These are phyloP conservation scores for Amiota minor DNA, from an alignment of 2,888 invertebrate species.

Conservation along the genomic window DNA sequence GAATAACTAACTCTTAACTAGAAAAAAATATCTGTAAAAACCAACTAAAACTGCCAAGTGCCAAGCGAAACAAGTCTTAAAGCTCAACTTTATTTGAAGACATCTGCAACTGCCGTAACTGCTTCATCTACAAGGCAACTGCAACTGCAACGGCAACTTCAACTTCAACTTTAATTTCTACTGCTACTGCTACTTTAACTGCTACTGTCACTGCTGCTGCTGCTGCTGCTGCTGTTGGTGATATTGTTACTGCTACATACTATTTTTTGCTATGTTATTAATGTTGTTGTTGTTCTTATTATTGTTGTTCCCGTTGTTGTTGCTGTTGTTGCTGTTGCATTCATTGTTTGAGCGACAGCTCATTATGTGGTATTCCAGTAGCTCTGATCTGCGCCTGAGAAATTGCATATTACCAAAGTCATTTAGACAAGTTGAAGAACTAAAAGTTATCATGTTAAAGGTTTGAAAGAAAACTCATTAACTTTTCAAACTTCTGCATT, in stretches of 20 bases:
- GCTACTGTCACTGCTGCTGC: constrained; percentile 36
- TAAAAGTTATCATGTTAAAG: too few species aligned
- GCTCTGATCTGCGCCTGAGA: constrained; percentile 62
- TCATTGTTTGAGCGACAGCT: constrained; percentile 37
- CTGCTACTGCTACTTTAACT: constrained; percentile 19
- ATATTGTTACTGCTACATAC: neutral
- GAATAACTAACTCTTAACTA: too few species aligned
- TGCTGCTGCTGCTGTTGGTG: neutral
- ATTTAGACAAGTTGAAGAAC: neutral
- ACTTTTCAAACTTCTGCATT: too few species aligned
- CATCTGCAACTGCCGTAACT: too few species aligned
- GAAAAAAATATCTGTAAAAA: too few species aligned
- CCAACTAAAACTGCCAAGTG: too few species aligned
- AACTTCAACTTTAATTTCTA: neutral
- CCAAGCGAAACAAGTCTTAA: too few species aligned
- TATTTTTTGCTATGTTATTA: constrained; percentile 8
- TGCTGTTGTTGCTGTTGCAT: neutral
- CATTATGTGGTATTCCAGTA: constrained; percentile 54
- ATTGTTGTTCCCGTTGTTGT: neutral
- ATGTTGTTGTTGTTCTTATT: constrained; percentile 13
- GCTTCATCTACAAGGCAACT: neutral
- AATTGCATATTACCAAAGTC: constrained; percentile 49
- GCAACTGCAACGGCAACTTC: neutral
- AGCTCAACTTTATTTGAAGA: too few species aligned
- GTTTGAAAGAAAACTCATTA: too few species aligned